Evolutionary conservation across 1,140 invertebrate species (phyloP), one percentile per base, ranked within the genome.

Genomic region (Adoxophyes honmai): DNA sequence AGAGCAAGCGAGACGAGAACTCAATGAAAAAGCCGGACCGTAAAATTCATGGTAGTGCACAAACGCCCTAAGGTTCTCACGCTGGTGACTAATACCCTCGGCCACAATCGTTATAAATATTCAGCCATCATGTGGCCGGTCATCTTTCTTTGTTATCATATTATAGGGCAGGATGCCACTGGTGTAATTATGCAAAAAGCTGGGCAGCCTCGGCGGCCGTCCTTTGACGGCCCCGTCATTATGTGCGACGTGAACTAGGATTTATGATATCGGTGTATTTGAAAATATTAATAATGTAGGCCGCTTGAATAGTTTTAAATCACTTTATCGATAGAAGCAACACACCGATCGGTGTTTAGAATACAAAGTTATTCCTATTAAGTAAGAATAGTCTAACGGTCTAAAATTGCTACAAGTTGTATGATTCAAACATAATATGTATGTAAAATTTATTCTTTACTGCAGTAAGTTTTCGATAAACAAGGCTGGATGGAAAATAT

Each of bases 131-230:
- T 78, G 81, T 60, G 70, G 68, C 65, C 66, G 73, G 76, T 88
- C 79, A 86, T 86, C 76, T 88, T 86, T 83, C 83, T 88, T 88
- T 88, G 81, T 85, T 84, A 86, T 85, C 71, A 86, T 86, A 85
- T 86, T 79, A 82, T 76, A 77, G 64, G 78, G 73, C 83, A 78
- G 73, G 81, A 86, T 88, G 86, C 83, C 82, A 69, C 68, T 65
- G 62, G 56, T 71, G 70, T 84, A 84, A 88, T 88, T 88, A 88
- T 88, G 83, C 83, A 86, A 86, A 88, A 86, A 86, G 78, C 81
- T 80, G 79, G 82, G 78, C 81, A 81, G 75, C 52, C 79, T 76
- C 70, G 70, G 80, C 85, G 75, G 85, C 65, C 66, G 66, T 60
- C 64, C 85, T 88, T 88, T 88, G 83, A 81, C 77, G 74, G 72